A percentile compares a stretch with the other conserved stretches of the same genome.
Conservation (phyloP, 2,797 vertebrate species). For the Sebastes matsubarae region DNA sequence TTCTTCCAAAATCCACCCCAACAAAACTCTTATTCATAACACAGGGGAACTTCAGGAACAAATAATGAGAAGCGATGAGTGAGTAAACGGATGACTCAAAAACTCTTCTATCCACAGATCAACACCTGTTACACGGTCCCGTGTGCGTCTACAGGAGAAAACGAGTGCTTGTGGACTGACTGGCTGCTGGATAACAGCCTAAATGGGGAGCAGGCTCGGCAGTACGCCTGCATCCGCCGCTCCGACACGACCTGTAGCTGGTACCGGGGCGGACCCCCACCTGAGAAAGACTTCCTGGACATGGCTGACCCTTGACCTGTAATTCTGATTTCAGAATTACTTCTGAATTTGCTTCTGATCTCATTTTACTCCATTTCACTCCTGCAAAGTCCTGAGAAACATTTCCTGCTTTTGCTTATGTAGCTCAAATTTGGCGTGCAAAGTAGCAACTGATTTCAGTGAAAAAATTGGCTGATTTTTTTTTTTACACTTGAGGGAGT, state of each 20-base stretch:
- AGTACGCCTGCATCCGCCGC: conserved; percentile 90
- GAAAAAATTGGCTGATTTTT: conserved; percentile 20
- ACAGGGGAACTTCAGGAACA: neutral
- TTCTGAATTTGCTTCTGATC: too few relatives aligned
- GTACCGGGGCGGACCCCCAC: conserved; percentile 86
- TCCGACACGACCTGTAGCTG: conserved; percentile 90
- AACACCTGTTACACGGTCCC: conserved; percentile 87
- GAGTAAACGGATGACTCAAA: neutral
- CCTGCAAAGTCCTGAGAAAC: conserved; percentile 27
- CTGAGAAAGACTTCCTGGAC: conserved; percentile 89
- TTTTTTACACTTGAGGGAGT: conserved; percentile 1
- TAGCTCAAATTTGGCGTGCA: conserved; percentile 45
- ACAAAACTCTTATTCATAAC: neutral
- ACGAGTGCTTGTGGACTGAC: conserved; percentile 94
- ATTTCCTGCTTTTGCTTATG: conserved; percentile 45
- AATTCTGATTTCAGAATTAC: neutral
- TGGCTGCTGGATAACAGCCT: conserved; percentile 89
- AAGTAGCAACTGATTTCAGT: conserved; percentile 40
- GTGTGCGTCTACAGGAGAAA: conserved; percentile 83
- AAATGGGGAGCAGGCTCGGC: conserved; percentile 88
- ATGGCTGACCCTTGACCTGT: conserved; percentile 88
- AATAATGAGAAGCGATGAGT: neutral
- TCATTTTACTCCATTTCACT: conserved; percentile 12
- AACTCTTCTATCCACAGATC: conserved; percentile 82
- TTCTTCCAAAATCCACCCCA: neutral